A percentile compares a stretch with the other conserved stretches of the same genome.
phyloP scores from a whole-genome alignment of 2,113 vertebrate species.

The Melanerpes formicivorus region DNA sequence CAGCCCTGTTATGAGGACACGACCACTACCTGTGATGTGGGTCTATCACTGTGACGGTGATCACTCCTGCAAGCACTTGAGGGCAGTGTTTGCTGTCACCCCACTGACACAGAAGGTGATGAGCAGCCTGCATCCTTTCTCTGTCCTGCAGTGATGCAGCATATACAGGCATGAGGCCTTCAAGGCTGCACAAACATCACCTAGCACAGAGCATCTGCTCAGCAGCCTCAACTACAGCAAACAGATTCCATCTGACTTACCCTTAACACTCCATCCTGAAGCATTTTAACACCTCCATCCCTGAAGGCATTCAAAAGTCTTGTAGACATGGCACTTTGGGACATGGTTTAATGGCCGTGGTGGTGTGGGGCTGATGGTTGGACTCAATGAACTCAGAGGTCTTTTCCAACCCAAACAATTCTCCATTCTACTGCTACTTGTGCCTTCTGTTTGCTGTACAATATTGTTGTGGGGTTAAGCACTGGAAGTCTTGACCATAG shows the following conservation, averaged over 20 bases:
- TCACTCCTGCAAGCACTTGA: neutral
- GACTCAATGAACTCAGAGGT: too few species aligned
- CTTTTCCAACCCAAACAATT: too few species aligned
- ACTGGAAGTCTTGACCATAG: too few species aligned
- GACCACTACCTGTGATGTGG: fast-evolving
- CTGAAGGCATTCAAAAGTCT: too few species aligned
- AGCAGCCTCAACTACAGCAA: fast-evolving
- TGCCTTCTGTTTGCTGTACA: too few species aligned
- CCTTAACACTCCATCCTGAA: too few species aligned
- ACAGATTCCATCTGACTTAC: neutral
- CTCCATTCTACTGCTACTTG: too few species aligned
- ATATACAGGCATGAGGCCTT: fast-evolving
- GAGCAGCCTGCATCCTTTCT: neutral
- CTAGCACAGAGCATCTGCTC: neutral
- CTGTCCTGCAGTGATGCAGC: neutral
- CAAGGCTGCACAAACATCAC: neutral
- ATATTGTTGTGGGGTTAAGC: too few species aligned
- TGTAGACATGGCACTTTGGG: too few species aligned
- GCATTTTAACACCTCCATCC: too few species aligned
- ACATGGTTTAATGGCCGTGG: too few species aligned
- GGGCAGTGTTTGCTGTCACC: neutral
- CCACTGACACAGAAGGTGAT: fast-evolving
- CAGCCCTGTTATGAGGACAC: neutral
- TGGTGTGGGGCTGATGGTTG: too few species aligned
- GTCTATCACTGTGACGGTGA: neutral